Conservation (phyloP, 2,113 vertebrate genomes). For the Oxyruncus cristatus region DNA sequence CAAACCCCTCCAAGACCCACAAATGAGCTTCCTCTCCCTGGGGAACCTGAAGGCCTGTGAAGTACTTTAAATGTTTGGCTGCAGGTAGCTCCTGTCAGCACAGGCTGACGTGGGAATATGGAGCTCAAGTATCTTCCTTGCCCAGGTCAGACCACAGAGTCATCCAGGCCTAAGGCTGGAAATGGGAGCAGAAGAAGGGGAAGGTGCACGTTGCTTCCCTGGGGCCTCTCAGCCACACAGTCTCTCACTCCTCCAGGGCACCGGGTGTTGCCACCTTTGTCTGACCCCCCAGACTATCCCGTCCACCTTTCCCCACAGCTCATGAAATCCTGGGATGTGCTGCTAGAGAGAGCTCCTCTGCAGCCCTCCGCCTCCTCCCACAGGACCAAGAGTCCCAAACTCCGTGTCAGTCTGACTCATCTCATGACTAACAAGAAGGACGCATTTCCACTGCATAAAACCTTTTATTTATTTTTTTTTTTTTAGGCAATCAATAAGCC, state of each 20-base stretch:
- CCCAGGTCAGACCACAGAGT: not conserved
- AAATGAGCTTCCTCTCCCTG: not conserved
- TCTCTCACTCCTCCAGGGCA: fast-evolving
- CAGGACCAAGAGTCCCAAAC: not conserved
- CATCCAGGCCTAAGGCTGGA: fast-evolving
- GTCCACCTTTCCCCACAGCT: not conserved
- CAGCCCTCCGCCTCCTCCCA: not conserved
- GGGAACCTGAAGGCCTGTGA: not conserved
- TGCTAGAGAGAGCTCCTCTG: not conserved
- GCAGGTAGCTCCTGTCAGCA: not conserved
- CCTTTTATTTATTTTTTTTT: not conserved
- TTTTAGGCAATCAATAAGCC: not conserved
- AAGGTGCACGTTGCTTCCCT: not conserved
- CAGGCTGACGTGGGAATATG: not conserved
- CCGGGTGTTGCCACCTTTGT: not conserved
- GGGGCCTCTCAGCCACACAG: not conserved
- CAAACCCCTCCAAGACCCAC: not conserved
- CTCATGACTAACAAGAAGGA: not conserved
- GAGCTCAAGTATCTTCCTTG: not conserved
- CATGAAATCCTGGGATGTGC: not conserved
- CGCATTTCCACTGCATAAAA: not conserved
- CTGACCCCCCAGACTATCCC: not conserved
- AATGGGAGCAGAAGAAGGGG: fast-evolving
- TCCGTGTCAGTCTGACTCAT: not conserved
- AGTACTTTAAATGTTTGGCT: not conserved